Evolutionary conservation across 2,113 vertebrate species (phyloP), one percentile per base, ranked within the genome.

Genomic region (Dipodomys stephensi): DNA sequence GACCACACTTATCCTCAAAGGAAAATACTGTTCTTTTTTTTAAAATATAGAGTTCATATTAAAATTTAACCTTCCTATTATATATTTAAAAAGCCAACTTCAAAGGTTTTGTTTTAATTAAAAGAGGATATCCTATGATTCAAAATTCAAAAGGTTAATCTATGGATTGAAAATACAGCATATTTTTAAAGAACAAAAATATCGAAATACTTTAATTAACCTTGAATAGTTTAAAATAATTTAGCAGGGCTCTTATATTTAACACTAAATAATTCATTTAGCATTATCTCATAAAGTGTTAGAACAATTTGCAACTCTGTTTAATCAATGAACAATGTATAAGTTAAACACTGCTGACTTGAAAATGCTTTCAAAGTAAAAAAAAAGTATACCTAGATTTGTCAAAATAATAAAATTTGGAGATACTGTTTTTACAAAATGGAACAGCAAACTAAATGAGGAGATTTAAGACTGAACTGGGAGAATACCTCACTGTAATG

Each of bases 241-340:
- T 93, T 83, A 87, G 72, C 64, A 96, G 20, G 25, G 83, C 71
- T 97, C 86, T 87, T 95, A 39, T 88, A 96, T 87, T 96, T 92
- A 96, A 96, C 91, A 95, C 78, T 94, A 96, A 95, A 92, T 93
- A 96, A 97, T 93, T 93, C 90, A 93, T 74, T 95, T 92, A 94
- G 90, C 46, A 92, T 91, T 84, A 95, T 60, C 80, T 96, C 72
- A 94, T 27, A 39, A 94, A 85, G 92, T 93, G 64, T 94, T 79
- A 92, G 80, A 73, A 87, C 79, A 96, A 92, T 86, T 83, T 94
- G 83, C 80, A 93, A 91, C 73, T 95, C 79, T 7, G 89, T 79
- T 92, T 96, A 22, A 90, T 30, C 65, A 92, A 6, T 80, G 68
- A 95, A 93, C 72, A 95, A 92, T 81, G 77, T 32, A 87, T 62